phyloP scores from a whole-genome alignment of 1,140 invertebrate species.

The Holotrichia oblita region DNA sequence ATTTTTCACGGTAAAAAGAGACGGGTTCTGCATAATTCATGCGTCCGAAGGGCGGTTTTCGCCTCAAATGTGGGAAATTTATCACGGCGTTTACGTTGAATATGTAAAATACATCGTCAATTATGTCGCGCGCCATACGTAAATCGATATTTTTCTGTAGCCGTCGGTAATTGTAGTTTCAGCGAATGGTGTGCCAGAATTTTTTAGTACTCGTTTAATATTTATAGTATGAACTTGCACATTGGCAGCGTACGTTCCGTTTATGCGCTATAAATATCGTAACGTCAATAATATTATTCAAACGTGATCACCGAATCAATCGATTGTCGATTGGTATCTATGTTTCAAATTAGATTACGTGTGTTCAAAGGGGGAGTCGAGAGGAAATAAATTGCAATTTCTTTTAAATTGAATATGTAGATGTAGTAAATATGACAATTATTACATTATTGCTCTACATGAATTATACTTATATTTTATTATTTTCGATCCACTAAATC shows the following conservation, averaged over 20 bases:
- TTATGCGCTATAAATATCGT: no score
- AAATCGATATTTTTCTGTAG: not conserved
- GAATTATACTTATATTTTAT: no score
- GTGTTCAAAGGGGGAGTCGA: no score
- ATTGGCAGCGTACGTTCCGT: not conserved
- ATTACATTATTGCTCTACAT: no score
- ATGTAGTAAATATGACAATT: no score
- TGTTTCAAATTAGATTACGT: no score
- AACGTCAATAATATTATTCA: not conserved
- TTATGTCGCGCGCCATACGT: not conserved
- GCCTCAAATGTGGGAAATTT: not conserved
- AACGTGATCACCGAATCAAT: not conserved
- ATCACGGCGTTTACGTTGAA: constrained; percentile 7
- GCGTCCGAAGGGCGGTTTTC: not conserved
- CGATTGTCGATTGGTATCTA: not conserved
- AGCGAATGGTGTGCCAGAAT: not conserved
- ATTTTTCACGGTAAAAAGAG: not conserved
- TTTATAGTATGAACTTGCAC: not conserved
- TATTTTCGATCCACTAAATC: no score
- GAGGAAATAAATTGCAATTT: no score
- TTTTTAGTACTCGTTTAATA: not conserved
- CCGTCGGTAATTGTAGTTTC: not conserved
- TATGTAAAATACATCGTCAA: constrained; percentile 1
- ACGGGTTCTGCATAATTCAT: not conserved
- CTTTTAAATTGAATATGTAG: no score